Conservation (phyloP, 2,113 vertebrate species). For the Haliaeetus leucogaster region DNA sequence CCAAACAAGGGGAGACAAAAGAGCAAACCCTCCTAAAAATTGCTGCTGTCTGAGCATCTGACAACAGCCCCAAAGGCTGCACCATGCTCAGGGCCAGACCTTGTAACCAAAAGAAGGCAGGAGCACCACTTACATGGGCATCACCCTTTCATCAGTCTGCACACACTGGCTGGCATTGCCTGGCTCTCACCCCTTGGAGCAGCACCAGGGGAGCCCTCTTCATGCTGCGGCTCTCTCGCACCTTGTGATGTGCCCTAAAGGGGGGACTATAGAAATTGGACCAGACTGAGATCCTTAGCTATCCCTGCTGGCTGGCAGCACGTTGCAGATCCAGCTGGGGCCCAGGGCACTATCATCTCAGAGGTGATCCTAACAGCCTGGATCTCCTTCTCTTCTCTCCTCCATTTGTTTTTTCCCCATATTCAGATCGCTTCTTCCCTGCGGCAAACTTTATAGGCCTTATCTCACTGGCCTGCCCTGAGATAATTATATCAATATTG, state of each 20-base stretch:
- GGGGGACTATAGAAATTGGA: rapidly evolving
- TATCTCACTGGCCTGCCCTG: not conserved
- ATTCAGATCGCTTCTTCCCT: not conserved
- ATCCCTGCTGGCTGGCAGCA: not conserved
- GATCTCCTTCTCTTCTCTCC: not conserved
- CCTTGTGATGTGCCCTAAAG: not conserved
- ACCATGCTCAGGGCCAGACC: not conserved
- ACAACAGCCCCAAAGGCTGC: not conserved
- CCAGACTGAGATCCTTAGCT: not conserved
- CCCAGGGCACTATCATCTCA: not conserved
- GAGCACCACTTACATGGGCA: not conserved
- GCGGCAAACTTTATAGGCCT: not conserved
- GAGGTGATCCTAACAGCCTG: not conserved
- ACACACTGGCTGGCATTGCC: not conserved
- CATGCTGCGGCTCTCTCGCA: not conserved
- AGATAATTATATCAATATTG: not conserved
- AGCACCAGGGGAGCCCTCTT: not conserved
- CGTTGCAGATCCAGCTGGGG: not conserved
- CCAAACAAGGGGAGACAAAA: not conserved
- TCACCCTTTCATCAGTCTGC: not conserved
- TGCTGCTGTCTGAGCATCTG: not conserved
- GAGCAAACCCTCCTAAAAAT: not conserved
- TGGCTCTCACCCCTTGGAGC: not conserved
- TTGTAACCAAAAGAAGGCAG: not conserved
- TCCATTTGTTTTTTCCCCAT: not conserved